Evolutionary conservation across 92 coral and sea anemone genomes (phyloP).

Genomic region (Epizoanthus rinbou): DNA sequence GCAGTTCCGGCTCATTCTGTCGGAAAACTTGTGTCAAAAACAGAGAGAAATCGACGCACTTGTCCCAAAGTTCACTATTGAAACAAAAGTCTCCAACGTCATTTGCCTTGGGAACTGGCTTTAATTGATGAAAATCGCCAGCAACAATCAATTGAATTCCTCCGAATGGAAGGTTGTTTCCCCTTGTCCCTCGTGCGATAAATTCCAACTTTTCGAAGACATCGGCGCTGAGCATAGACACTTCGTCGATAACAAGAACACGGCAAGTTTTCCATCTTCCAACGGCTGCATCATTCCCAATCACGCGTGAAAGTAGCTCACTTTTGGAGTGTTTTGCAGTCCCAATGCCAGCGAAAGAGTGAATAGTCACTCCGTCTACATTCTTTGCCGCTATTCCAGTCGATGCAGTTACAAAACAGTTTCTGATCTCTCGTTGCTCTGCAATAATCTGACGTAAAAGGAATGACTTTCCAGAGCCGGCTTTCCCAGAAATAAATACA

Average conservation of each 20-base stretch:
- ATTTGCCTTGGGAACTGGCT: slow-evolving; percentile 24
- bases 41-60: slow-evolving; percentile 44
- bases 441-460: not conserved
- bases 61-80: slow-evolving; percentile 32
- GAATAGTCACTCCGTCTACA: slow-evolving; percentile 29
- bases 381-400: slow-evolving; percentile 46
- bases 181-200: slow-evolving; percentile 24
- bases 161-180: slow-evolving; percentile 43
- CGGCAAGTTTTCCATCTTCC: slow-evolving; percentile 39
- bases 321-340: slow-evolving; percentile 41
- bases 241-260: slow-evolving; percentile 44
- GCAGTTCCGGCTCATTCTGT: slow-evolving; percentile 42
- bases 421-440: not conserved
- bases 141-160: slow-evolving; percentile 45
- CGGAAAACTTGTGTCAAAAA: slow-evolving; percentile 29
- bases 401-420: slow-evolving; percentile 38
- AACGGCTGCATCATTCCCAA: slow-evolving; percentile 26
- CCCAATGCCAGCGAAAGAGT: slow-evolving; percentile 44
- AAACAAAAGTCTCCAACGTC: slow-evolving; percentile 41
- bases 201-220: slow-evolving; percentile 50
- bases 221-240: slow-evolving; percentile 33
- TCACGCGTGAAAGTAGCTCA: slow-evolving; percentile 23
- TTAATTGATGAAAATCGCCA: slow-evolving; percentile 53
- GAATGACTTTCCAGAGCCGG: slow-evolving; percentile 28
- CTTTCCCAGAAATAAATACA: slow-evolving; percentile 44